Evolutionary conservation across 2,113 vertebrate genomes (phyloP).

Genomic region (Phylloscopus whistleri): DNA sequence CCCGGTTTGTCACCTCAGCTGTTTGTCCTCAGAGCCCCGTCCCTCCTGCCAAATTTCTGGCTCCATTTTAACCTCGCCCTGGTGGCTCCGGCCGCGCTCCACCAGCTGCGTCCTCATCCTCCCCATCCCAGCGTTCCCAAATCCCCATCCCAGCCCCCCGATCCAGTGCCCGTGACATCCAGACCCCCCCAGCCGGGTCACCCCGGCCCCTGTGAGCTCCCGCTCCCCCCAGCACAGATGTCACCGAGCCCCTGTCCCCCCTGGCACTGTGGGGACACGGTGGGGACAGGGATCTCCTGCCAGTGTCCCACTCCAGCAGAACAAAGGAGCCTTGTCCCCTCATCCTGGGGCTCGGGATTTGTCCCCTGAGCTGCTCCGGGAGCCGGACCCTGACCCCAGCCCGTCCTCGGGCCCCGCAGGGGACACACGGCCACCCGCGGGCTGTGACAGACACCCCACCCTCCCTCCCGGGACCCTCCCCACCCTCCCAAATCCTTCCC

Average conservation of each 20-base stretch:
- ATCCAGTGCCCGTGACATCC: not conserved
- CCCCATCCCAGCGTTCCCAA: not conserved
- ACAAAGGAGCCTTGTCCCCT: not conserved
- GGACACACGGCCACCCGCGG: accelerated
- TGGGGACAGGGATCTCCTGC: accelerated
- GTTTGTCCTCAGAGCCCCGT: accelerated
- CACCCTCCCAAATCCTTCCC: not conserved
- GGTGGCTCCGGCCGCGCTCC: accelerated
- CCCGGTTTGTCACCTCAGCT: not conserved
- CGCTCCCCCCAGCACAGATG: not conserved
- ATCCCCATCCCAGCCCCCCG: not conserved
- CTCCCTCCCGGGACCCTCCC: too few species aligned
- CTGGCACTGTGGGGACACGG: too few species aligned
- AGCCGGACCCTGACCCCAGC: not conserved
- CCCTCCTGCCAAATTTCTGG: not conserved
- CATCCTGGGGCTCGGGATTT: accelerated
- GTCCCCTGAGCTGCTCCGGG: not conserved
- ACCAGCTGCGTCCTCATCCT: not conserved
- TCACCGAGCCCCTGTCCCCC: not conserved
- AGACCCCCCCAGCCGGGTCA: not conserved
- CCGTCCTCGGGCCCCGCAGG: accelerated
- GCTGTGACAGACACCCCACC: not conserved
- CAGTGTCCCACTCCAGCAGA: accelerated
- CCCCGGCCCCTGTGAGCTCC: accelerated
- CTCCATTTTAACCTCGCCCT: not conserved